A percentile compares a stretch with the other conserved stretches of the same genome.
These are phyloP conservation scores for Idaea dimidiata DNA, from an alignment of 2,888 invertebrate species.

Conservation along the genomic window DNA sequence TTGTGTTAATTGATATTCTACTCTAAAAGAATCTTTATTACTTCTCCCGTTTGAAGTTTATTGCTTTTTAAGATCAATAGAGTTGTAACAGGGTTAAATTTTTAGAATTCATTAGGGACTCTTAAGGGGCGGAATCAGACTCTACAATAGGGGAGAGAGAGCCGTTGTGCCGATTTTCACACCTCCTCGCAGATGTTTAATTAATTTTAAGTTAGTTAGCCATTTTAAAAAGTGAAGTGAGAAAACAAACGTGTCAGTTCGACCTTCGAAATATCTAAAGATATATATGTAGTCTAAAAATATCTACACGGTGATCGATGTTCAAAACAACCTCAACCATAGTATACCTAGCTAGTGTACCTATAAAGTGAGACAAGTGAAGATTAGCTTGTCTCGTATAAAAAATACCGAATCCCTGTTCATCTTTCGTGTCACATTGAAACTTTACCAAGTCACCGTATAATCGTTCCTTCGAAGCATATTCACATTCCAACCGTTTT, in stretches of 20 bases:
- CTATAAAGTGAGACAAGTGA: too few relatives aligned
- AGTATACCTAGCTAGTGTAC: too few relatives aligned
- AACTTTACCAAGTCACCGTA: conserved; percentile 21
- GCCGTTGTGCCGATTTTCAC: not conserved
- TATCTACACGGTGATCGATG: too few relatives aligned
- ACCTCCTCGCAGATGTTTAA: not conserved
- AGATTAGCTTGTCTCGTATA: too few relatives aligned
- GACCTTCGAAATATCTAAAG: too few relatives aligned
- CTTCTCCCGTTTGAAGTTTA: not conserved
- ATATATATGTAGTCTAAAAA: too few relatives aligned
- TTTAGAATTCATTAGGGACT: conserved; percentile 1
- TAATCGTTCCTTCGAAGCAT: conserved; percentile 28
- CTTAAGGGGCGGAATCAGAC: not conserved
- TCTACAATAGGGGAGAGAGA: too few relatives aligned
- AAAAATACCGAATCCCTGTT: too few relatives aligned
- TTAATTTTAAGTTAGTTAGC: not conserved
- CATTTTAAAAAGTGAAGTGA: not conserved
- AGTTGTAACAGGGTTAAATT: conserved; percentile 5
- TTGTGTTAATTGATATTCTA: not conserved
- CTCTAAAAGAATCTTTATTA: not conserved
- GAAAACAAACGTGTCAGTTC: too few relatives aligned
- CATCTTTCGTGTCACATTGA: not conserved
- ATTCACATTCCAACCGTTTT: conserved; percentile 20
- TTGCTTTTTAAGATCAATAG: not conserved
- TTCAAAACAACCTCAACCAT: too few relatives aligned